Conservation (phyloP, 2,888 invertebrate species). For the Rugalucina vietnamica region DNA sequence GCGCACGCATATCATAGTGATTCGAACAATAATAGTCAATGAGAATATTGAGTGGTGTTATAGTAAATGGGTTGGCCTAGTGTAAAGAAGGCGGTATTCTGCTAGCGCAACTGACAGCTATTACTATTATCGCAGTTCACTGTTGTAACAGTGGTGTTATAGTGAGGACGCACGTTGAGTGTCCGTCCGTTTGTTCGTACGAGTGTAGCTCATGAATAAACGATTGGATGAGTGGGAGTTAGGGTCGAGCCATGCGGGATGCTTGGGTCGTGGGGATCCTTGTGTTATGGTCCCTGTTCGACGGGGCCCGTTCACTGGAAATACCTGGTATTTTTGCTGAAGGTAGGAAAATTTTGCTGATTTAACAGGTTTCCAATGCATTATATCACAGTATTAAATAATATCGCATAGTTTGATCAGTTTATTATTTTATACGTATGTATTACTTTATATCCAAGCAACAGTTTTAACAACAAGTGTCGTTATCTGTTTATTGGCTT, state of each 20-base stretch:
- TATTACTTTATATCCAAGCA: too few species aligned
- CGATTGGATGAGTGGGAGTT: conserved; percentile 57
- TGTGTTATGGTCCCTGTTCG: conserved; percentile 51
- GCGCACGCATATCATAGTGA: not conserved
- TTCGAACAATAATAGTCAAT: not conserved
- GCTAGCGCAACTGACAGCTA: conserved; percentile 2
- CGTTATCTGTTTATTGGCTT: too few species aligned
- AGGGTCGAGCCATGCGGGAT: conserved; percentile 65
- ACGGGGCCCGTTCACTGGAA: conserved; percentile 42
- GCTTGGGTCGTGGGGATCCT: conserved; percentile 55
- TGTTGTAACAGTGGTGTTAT: not conserved
- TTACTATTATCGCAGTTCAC: conserved; percentile 1
- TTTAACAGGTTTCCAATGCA: conserved; percentile 10
- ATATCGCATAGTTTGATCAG: too few species aligned
- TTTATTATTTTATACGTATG: too few species aligned
- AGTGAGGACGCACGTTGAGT: not conserved
- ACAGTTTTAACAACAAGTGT: too few species aligned
- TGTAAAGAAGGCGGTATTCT: conserved; percentile 19
- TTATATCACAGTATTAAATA: not conserved
- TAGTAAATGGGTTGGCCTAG: not conserved
- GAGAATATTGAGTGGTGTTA: not conserved
- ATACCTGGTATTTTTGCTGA: conserved; percentile 38
- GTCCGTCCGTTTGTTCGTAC: conserved; percentile 42
- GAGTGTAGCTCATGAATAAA: conserved; percentile 52
- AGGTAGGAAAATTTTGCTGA: conserved; percentile 47